phyloP scores from a whole-genome alignment of 2,113 vertebrate genomes.

The Regulus satrapa region DNA sequence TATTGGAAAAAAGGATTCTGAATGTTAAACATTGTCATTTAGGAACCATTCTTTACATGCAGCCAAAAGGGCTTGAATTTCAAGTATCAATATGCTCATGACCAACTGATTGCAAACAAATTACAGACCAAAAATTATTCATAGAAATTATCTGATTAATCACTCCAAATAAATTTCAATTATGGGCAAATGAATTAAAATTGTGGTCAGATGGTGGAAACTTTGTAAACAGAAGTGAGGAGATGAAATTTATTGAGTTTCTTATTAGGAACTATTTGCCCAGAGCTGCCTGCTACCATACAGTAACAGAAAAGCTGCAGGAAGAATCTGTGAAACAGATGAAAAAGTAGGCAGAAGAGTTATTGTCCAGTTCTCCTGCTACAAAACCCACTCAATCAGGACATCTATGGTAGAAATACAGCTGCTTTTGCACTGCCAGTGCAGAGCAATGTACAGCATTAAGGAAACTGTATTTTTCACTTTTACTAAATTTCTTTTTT shows the following conservation, averaged over 20 bases:
- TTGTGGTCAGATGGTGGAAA: slow-evolving; percentile 23
- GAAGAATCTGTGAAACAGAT: neutral
- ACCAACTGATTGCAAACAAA: slow-evolving; percentile 33
- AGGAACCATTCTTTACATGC: neutral
- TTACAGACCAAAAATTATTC: slow-evolving; percentile 24
- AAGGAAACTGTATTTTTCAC: neutral
- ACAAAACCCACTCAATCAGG: neutral
- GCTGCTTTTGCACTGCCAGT: neutral
- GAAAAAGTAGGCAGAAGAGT: neutral
- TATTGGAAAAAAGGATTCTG: neutral
- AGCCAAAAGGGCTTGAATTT: slow-evolving; percentile 42
- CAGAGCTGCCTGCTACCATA: neutral
- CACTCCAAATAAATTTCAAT: neutral
- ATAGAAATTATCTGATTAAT: slow-evolving; percentile 26
- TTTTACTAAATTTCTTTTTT: neutral
- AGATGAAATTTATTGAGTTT: slow-evolving; percentile 24
- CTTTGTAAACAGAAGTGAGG: neutral
- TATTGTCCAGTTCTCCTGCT: neutral
- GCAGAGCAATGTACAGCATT: neutral
- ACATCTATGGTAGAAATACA: neutral
- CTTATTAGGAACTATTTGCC: neutral
- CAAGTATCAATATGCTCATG: slow-evolving; percentile 21
- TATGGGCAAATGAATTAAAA: slow-evolving; percentile 30
- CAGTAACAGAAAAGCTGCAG: neutral
- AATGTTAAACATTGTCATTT: neutral